Evolutionary conservation across 2,113 vertebrate species (phyloP).

Genomic region (Perca flavescens): DNA sequence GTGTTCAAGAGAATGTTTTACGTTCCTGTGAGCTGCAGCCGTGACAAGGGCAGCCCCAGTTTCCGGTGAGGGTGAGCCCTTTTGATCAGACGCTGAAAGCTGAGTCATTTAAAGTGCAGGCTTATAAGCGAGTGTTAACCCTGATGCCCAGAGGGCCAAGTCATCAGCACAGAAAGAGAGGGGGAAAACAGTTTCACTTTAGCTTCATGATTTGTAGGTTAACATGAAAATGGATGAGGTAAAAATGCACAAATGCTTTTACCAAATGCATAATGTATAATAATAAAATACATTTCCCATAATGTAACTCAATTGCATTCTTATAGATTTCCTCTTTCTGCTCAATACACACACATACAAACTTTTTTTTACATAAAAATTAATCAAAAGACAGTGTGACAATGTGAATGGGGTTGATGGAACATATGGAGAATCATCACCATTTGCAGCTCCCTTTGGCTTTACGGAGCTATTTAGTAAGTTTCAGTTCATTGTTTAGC

Average conservation of each 20-base stretch:
- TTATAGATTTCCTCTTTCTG: neutral
- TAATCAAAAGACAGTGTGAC: neutral
- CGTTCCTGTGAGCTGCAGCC: neutral
- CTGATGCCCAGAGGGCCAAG: constrained; percentile 18
- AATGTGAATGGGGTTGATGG: neutral
- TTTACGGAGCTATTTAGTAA: neutral
- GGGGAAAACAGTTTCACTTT: neutral
- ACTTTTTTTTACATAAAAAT: neutral
- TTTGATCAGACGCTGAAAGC: constrained; percentile 27
- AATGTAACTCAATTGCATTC: neutral
- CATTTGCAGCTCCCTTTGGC: too few species aligned
- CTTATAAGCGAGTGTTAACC: constrained; percentile 42
- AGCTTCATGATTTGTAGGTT: too few species aligned
- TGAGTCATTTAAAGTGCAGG: constrained; percentile 35
- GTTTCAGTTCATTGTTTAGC: neutral
- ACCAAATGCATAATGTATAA: too few species aligned
- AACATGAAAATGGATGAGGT: too few species aligned
- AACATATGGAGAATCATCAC: neutral
- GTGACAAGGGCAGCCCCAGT: constrained; percentile 2
- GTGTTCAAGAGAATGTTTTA: neutral
- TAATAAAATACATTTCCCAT: neutral
- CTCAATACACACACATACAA: neutral
- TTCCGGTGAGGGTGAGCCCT: constrained; percentile 8
- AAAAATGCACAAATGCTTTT: too few species aligned
- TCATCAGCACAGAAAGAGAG: neutral